These are phyloP conservation scores for Malacoraja senta DNA, from an alignment of 2,797 vertebrate genomes.

Conservation along the genomic window DNA sequence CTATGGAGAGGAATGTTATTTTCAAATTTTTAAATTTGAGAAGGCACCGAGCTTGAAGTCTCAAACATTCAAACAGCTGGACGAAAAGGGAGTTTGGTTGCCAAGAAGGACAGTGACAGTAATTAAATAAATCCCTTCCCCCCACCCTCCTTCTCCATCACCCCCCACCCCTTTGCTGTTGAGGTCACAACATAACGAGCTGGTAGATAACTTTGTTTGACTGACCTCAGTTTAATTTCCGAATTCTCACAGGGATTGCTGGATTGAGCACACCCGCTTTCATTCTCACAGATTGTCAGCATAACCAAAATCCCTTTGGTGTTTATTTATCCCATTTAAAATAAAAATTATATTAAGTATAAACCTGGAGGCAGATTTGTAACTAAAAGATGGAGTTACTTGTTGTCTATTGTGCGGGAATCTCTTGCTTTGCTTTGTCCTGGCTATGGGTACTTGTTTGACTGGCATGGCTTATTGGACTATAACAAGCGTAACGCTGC, in stretches of 20 bases:
- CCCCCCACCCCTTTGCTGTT: slow-evolving; percentile 21
- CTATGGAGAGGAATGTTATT: not conserved
- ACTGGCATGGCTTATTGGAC: slow-evolving; percentile 99
- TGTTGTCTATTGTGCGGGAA: slow-evolving; percentile 98
- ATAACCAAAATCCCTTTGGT: slow-evolving; percentile 73
- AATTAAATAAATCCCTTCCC: not conserved
- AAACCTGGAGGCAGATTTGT: slow-evolving; percentile 90
- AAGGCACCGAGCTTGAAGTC: not conserved
- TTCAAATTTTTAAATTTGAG: not conserved
- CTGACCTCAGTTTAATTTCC: slow-evolving; percentile 42
- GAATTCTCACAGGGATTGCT: slow-evolving; percentile 42
- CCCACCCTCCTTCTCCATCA: not conserved
- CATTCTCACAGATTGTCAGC: slow-evolving; percentile 7
- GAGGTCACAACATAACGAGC: not conserved
- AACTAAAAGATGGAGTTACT: slow-evolving; percentile 98
- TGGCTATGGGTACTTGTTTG: slow-evolving; percentile 91
- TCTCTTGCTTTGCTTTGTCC: slow-evolving; percentile 87
- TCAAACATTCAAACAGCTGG: not conserved
- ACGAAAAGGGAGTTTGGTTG: not conserved
- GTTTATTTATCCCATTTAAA: slow-evolving; percentile 81
- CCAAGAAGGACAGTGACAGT: not conserved
- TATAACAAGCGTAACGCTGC: slow-evolving; percentile 98
- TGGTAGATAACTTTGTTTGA: slow-evolving; percentile 21
- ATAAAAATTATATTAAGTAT: slow-evolving; percentile 71
- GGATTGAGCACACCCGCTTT: slow-evolving; percentile 28